A percentile compares a stretch with the other conserved stretches of the same genome.
These are phyloP conservation scores for Harpalus rubripes DNA, from an alignment of 2,888 invertebrate genomes.

Conservation along the genomic window DNA sequence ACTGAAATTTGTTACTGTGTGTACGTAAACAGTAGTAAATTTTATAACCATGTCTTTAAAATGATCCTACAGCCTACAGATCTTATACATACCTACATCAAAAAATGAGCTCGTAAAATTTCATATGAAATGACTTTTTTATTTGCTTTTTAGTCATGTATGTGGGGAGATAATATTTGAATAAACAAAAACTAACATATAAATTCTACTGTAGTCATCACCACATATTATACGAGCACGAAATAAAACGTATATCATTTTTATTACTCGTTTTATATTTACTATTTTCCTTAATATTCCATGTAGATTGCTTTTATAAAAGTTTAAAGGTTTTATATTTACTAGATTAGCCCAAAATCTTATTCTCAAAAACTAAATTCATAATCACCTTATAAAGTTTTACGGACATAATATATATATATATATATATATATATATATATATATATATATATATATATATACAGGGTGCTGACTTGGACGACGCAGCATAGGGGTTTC, in stretches of 20 bases:
- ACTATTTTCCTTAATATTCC: constrained; percentile 30
- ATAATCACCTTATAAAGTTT: too few species aligned
- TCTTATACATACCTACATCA: background rate
- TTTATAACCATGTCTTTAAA: constrained; percentile 37
- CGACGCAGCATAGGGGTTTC: too few species aligned
- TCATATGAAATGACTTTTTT: constrained; percentile 25
- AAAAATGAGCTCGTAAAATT: constrained; percentile 19
- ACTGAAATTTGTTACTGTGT: background rate
- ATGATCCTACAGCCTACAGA: background rate
- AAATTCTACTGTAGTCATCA: constrained; percentile 26
- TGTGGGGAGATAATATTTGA: constrained; percentile 42
- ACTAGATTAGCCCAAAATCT: background rate
- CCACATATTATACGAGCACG: background rate
- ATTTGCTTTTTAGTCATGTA: constrained; percentile 21
- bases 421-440: too few species aligned
- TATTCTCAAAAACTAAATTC: too few species aligned
- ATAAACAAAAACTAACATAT: constrained; percentile 38
- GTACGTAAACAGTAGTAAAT: background rate
- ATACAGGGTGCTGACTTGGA: too few species aligned
- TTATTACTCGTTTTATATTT: constrained; percentile 41
- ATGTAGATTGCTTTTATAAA: constrained; percentile 9
- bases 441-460: too few species aligned
- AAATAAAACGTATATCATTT: constrained; percentile 40
- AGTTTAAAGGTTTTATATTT: background rate
- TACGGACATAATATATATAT: too few species aligned